These are phyloP conservation scores for Tipula lateralis DNA, from an alignment of 2,888 invertebrate genomes.

Conservation along the genomic window DNA sequence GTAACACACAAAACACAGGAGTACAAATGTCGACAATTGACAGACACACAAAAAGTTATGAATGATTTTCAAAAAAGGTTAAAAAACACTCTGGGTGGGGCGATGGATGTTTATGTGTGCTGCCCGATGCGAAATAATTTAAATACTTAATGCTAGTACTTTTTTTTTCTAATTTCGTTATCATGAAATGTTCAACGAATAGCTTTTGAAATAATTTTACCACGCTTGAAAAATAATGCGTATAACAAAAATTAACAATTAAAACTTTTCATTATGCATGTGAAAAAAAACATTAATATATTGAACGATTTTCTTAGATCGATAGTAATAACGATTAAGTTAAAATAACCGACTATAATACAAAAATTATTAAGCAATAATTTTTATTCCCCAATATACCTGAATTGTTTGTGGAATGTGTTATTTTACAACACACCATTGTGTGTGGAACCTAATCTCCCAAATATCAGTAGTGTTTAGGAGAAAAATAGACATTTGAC, in stretches of 20 bases:
- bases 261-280: too few relatives aligned
- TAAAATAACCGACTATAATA: too few relatives aligned
- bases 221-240: too few relatives aligned
- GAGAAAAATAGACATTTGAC: not conserved
- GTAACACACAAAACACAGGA: not conserved
- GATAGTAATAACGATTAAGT: too few relatives aligned
- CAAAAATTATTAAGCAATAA: too few relatives aligned
- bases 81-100: constrained; percentile 4
- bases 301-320: too few relatives aligned
- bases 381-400: too few relatives aligned
- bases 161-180: too few relatives aligned
- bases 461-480: not conserved
- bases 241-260: too few relatives aligned
- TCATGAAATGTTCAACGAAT: too few relatives aligned
- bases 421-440: not conserved
- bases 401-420: not conserved
- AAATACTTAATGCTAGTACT: not conserved
- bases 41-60: not conserved
- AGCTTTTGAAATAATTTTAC: too few relatives aligned
- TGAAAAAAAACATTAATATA: too few relatives aligned
- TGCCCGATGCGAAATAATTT: not conserved
- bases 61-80: not conserved
- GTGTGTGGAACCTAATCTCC: not conserved
- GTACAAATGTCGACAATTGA: not conserved
- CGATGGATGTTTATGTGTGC: not conserved